Percentiles rank a stretch among this genome's conserved stretches.
Evolutionary conservation across 2,888 invertebrate species (phyloP).

Genomic region (Meloe dianella): DNA sequence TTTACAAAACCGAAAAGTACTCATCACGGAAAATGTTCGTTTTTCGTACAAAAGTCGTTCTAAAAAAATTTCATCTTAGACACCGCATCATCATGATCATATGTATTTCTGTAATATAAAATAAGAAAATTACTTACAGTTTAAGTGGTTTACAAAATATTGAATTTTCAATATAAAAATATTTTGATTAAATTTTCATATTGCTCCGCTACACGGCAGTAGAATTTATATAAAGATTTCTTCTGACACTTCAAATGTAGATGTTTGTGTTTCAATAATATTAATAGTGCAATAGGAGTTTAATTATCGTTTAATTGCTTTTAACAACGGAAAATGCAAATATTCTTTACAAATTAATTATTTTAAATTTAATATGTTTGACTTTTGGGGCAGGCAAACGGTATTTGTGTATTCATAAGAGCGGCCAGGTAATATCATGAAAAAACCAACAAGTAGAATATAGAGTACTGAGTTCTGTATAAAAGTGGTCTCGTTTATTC

Average conservation of each 20-base stretch:
- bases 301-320: no score
- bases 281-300: no score
- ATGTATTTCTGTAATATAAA: no score
- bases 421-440: slow-evolving; percentile 2
- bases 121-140: no score
- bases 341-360: background rate
- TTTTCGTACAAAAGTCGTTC: background rate
- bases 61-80: background rate
- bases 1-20: slow-evolving; percentile 10
- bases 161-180: no score
- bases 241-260: no score
- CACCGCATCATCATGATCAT: no score
- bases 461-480: background rate
- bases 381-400: background rate
- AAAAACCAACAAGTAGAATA: slow-evolving; percentile 8
- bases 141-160: no score
- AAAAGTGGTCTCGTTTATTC: slow-evolving; percentile 6
- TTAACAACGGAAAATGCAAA: background rate
- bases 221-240: no score
- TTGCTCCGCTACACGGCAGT: no score
- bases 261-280: no score
- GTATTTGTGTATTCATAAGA: background rate
- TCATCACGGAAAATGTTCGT: background rate
- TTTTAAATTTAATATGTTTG: background rate
- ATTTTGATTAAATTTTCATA: no score